Conservation (phyloP, 2,113 vertebrate species). For the Hyperopisus bebe region DNA sequence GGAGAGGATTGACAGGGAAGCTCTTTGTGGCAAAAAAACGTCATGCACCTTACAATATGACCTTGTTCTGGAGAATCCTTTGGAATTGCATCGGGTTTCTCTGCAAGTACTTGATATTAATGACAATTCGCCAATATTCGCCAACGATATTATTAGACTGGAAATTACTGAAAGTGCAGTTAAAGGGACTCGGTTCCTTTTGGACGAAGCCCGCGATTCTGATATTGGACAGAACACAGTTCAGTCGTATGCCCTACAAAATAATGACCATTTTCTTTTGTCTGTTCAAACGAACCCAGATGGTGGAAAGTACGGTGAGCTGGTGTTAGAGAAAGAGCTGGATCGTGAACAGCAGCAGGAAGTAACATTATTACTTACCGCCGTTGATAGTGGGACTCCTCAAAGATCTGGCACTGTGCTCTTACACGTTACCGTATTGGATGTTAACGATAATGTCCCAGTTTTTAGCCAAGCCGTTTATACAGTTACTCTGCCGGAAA, state of each 20-base stretch:
- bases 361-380: background rate
- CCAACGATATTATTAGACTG: conserved; percentile 18
- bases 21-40: conserved; percentile 47
- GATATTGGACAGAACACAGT: conserved; percentile 59
- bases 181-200: conserved; percentile 41
- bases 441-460: background rate
- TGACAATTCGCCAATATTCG: background rate
- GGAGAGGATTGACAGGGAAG: conserved; percentile 58
- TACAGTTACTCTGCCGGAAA: background rate
- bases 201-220: conserved; percentile 62
- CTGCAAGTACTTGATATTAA: conserved; percentile 51
- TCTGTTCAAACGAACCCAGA: conserved; percentile 32
- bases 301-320: background rate
- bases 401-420: background rate
- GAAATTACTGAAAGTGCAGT: conserved; percentile 32
- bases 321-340: background rate
- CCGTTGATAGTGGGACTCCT: background rate
- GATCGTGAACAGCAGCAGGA: background rate
- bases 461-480: background rate
- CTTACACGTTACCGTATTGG: background rate
- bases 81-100: conserved; percentile 37
- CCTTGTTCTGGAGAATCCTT: conserved; percentile 52
- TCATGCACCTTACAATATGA: conserved; percentile 57
- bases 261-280: conserved; percentile 56
- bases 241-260: conserved; percentile 51